These are phyloP conservation scores for Campylomormyrus tamandua DNA, from an alignment of 2,113 vertebrate species.

Conservation along the genomic window DNA sequence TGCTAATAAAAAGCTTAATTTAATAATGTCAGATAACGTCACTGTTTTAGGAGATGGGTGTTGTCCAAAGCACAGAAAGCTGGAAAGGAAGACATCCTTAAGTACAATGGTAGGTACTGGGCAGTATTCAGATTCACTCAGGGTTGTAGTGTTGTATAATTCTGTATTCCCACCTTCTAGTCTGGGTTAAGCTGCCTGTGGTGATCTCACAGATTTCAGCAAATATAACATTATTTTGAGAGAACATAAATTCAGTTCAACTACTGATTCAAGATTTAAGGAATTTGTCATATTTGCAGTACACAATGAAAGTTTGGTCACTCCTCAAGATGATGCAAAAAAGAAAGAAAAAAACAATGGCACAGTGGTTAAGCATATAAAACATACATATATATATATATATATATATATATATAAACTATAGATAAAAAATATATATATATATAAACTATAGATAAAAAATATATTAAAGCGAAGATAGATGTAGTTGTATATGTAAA, in stretches of 20 bases:
- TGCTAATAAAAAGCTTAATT: not conserved
- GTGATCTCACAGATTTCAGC: not conserved
- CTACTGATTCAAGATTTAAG: not conserved
- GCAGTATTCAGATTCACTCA: not conserved
- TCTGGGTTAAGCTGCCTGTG: not conserved
- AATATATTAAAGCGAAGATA: not conserved
- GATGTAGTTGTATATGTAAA: not conserved
- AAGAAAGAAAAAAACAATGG: not conserved
- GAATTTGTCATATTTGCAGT: not conserved
- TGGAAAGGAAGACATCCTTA: slow-evolving; percentile 19
- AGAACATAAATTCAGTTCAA: not conserved
- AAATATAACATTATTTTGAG: not conserved
- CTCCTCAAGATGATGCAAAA: not conserved
- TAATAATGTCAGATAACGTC: not conserved
- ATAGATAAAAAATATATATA: not conserved
- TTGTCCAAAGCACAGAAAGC: slow-evolving; percentile 36
- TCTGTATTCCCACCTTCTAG: not conserved
- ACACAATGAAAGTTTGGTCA: not conserved
- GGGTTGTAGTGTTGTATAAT: not conserved
- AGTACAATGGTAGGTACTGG: slow-evolving; percentile 36
- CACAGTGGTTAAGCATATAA: not conserved
- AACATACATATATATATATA: too few relatives aligned
- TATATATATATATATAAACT: not conserved
- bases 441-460: not conserved
- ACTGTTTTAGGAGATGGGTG: slow-evolving; percentile 35